Percentiles rank a stretch among this genome's conserved stretches.
These are phyloP conservation scores for Pogonomyrmex californicus DNA, from an alignment of 1,140 invertebrate species.

Conservation along the genomic window DNA sequence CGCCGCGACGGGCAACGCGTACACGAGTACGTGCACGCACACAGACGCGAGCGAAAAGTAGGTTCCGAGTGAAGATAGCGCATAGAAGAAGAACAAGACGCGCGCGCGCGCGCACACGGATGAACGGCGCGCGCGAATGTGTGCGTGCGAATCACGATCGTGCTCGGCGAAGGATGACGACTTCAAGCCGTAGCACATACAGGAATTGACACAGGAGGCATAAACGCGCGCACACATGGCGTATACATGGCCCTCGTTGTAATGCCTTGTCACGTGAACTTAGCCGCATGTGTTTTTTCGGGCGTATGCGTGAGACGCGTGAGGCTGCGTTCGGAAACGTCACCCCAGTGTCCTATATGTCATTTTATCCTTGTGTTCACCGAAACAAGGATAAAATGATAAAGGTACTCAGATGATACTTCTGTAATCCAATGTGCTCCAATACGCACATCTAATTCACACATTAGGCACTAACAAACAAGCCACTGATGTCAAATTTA, in stretches of 20 bases:
- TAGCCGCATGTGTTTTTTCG: neutral
- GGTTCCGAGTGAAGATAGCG: constrained; percentile 49
- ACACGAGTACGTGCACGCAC: neutral
- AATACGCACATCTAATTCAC: too few relatives aligned
- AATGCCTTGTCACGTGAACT: neutral
- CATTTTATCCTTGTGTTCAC: too few relatives aligned
- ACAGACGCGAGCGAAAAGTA: constrained; percentile 31
- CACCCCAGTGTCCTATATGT: too few relatives aligned
- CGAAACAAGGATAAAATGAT: too few relatives aligned
- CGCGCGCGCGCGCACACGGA: too few relatives aligned
- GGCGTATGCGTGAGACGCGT: neutral
- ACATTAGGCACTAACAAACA: too few relatives aligned
- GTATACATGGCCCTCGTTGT: too few relatives aligned
- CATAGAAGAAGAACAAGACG: neutral
- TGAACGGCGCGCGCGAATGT: neutral
- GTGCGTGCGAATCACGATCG: neutral
- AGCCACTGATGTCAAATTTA: too few relatives aligned
- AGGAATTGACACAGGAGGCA: neutral
- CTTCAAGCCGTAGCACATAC: neutral
- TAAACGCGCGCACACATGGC: neutral
- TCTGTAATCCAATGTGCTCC: too few relatives aligned
- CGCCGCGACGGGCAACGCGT: neutral
- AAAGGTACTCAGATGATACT: too few relatives aligned
- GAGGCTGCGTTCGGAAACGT: too few relatives aligned
- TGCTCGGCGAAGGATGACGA: constrained; percentile 10